Conservation (phyloP, 1,140 invertebrate genomes). For the Drosophila suzukii region DNA sequence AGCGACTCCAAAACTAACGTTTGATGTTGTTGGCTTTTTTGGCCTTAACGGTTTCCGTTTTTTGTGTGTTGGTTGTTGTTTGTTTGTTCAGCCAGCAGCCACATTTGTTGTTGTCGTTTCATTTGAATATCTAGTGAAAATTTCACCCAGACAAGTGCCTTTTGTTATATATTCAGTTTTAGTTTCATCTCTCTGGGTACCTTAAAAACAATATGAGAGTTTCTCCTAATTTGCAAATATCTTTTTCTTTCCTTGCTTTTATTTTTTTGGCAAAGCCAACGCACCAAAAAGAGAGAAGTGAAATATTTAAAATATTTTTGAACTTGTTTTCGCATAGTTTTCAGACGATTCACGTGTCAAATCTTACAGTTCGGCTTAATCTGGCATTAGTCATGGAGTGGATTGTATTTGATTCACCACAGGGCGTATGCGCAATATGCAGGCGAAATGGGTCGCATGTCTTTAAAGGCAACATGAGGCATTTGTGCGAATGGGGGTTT, state of each 20-base stretch:
- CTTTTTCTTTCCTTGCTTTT: constrained; percentile 22
- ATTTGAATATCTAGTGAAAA: constrained; percentile 82
- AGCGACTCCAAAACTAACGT: constrained; percentile 67
- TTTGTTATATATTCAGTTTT: constrained; percentile 70
- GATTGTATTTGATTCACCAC: constrained; percentile 54
- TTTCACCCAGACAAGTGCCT: constrained; percentile 82
- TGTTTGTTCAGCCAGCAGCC: constrained; percentile 56
- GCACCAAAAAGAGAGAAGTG: constrained; percentile 17
- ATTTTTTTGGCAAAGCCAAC: constrained; percentile 17
- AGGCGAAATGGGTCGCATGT: constrained; percentile 64
- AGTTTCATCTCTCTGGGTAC: constrained; percentile 39
- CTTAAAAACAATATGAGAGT: constrained; percentile 58
- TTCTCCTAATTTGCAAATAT: constrained; percentile 82
- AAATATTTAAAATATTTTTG: constrained; percentile 47
- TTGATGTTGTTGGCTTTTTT: constrained; percentile 60
- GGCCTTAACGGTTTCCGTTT: constrained; percentile 81
- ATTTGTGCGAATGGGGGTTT: constrained; percentile 30
- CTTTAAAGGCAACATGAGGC: constrained; percentile 1
- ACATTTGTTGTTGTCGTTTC: constrained; percentile 56
- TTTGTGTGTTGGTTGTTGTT: constrained; percentile 68
- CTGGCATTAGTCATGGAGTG: constrained; percentile 53
- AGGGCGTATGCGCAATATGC: constrained; percentile 68
- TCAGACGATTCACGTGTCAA: constrained; percentile 65
- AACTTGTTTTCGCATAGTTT: constrained; percentile 55
- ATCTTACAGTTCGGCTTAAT: constrained; percentile 57